Percentiles rank a stretch among this genome's conserved stretches.
phyloP scores from a whole-genome alignment of 2,888 invertebrate species.

The Tenthredo mesomela region DNA sequence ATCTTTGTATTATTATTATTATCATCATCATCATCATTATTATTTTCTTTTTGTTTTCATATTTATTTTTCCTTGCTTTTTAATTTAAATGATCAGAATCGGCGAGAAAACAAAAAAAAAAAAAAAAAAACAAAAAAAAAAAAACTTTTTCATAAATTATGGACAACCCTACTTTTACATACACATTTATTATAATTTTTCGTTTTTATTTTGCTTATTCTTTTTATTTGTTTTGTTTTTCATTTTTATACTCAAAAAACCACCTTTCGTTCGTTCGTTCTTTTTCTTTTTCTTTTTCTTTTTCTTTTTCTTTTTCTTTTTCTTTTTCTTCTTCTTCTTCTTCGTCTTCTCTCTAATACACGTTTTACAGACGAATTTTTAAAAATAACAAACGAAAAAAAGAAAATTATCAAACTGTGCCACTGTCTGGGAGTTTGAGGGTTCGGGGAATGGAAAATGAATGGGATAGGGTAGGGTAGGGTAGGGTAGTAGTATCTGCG shows the following conservation, averaged over 20 bases:
- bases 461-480: no score
- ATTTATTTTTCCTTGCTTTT: neutral
- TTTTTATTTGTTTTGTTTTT: neutral
- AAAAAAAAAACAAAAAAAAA: constrained; percentile 61
- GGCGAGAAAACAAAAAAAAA: constrained; percentile 21
- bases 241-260: neutral
- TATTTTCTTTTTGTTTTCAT: neutral
- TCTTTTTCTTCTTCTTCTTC: neutral
- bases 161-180: constrained; percentile 73
- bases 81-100: neutral
- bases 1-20: neutral
- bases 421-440: constrained; percentile 38
- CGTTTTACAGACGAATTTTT: constrained; percentile 56
- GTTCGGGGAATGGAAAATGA: no score
- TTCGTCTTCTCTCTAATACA: constrained; percentile 17
- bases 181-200: constrained; percentile 63
- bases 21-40: neutral
- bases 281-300: constrained; percentile 7
- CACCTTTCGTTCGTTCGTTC: neutral
- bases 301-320: neutral
- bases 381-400: constrained; percentile 57
- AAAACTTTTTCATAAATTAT: constrained; percentile 69
- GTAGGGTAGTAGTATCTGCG: constrained; percentile 58
- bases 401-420: constrained; percentile 54
- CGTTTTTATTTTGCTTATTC: neutral